Conservation (phyloP, 1,140 invertebrate species). For the Drosophila teissieri region DNA sequence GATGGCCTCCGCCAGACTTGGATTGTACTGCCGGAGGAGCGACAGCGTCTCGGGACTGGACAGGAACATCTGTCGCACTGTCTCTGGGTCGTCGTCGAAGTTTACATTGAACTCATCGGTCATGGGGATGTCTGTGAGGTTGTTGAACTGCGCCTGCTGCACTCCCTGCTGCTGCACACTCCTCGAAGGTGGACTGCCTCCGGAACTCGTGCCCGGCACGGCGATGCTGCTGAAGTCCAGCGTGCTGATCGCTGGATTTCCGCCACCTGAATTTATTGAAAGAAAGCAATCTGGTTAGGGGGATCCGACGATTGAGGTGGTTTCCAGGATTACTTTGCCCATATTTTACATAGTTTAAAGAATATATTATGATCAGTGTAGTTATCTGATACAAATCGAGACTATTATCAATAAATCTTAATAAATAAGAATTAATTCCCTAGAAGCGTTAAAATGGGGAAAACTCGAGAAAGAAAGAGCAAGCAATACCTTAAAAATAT, state of each 20-base stretch:
- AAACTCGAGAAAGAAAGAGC: background rate
- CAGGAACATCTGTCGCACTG: constrained; percentile 94
- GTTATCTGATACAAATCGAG: no score
- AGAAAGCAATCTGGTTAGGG: no score
- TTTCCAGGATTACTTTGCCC: no score
- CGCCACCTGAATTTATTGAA: background rate
- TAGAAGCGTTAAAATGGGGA: background rate
- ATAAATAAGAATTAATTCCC: no score
- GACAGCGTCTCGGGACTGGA: constrained; percentile 96
- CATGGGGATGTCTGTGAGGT: constrained; percentile 63
- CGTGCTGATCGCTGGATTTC: constrained; percentile 53
- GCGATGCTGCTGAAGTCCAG: constrained; percentile 94
- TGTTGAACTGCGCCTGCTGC: constrained; percentile 66
- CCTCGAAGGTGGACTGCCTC: constrained; percentile 51
- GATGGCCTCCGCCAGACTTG: constrained; percentile 94
- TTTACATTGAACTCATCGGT: constrained; percentile 82
- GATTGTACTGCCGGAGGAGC: constrained; percentile 96
- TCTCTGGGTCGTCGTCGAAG: constrained; percentile 93
- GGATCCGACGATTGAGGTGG: background rate
- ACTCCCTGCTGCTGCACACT: constrained; percentile 15
- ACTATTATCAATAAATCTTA: no score
- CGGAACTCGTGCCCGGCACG: constrained; percentile 87
- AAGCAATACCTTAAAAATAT: background rate
- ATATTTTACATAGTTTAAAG: no score
- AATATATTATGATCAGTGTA: no score